Percentiles rank a stretch among this genome's conserved stretches.
These are phyloP conservation scores for Drosophila helvetica DNA, from an alignment of 2,888 invertebrate genomes.

Conservation along the genomic window DNA sequence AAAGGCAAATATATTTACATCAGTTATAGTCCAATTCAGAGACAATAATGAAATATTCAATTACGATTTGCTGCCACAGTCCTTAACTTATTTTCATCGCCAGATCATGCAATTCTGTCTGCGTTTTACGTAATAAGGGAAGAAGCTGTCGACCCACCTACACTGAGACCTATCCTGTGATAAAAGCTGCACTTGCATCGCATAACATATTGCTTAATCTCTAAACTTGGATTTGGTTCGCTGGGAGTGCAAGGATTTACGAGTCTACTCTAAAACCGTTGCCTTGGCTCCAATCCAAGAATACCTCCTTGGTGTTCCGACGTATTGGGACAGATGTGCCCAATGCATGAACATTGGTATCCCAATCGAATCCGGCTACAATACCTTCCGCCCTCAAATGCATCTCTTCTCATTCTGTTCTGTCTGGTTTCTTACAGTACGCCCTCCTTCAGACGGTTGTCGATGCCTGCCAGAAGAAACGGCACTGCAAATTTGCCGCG, in stretches of 20 bases:
- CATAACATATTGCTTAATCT: slow-evolving; percentile 62
- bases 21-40: slow-evolving; percentile 13
- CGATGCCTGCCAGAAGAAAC: slow-evolving; percentile 96
- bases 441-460: slow-evolving; percentile 96
- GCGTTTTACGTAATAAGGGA: slow-evolving; percentile 31
- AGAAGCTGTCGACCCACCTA: not conserved
- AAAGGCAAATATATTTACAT: slow-evolving; percentile 28
- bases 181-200: slow-evolving; percentile 54
- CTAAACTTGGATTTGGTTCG: slow-evolving; percentile 41
- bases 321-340: slow-evolving; percentile 6
- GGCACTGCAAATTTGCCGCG: slow-evolving; percentile 95
- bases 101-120: slow-evolving; percentile 26
- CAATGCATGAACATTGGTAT: not conserved
- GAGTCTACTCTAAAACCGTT: slow-evolving; percentile 34
- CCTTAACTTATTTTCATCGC: slow-evolving; percentile 6
- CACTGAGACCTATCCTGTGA: not conserved
- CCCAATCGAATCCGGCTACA: slow-evolving; percentile 4
- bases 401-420: slow-evolving; percentile 8
- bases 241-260: slow-evolving; percentile 52
- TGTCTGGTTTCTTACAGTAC: slow-evolving; percentile 86
- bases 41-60: slow-evolving; percentile 37
- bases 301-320: slow-evolving; percentile 9
- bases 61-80: slow-evolving; percentile 19
- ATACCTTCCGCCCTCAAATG: slow-evolving; percentile 1
- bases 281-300: slow-evolving; percentile 26